Percentiles rank a stretch among this genome's conserved stretches.
phyloP scores from a whole-genome alignment of 2,888 invertebrate genomes.

The Lepeophtheirus nordmannii region DNA sequence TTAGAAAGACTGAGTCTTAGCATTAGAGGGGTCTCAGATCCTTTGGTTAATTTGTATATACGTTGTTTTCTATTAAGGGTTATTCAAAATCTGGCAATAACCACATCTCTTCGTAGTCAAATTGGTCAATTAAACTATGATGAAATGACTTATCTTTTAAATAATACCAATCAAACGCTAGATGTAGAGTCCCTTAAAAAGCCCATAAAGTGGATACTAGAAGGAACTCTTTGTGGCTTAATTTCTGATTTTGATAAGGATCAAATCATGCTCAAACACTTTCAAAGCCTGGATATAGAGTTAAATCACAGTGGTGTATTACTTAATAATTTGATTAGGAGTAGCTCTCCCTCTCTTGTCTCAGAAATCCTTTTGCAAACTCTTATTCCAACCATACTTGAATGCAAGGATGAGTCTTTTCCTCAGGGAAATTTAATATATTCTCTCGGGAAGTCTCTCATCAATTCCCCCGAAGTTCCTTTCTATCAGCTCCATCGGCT shows the following conservation, averaged over 20 bases:
- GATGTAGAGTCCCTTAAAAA: neutral
- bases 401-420: neutral
- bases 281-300: neutral
- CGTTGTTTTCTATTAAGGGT: constrained; percentile 1
- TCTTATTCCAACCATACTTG: neutral
- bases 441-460: neutral
- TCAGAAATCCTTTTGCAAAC: constrained; percentile 6
- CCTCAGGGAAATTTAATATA: neutral
- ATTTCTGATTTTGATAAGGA: neutral
- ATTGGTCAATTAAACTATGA: no score
- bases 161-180: neutral
- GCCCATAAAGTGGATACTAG: neutral
- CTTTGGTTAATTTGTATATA: neutral
- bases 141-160: no score
- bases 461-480: neutral
- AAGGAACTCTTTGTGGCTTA: neutral
- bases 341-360: neutral
- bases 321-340: neutral
- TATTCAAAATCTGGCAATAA: neutral
- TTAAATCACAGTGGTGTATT: neutral
- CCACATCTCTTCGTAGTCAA: no score
- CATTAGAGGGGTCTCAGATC: constrained; percentile 10
- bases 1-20: constrained; percentile 6
- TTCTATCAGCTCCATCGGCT: neutral
- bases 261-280: neutral